Conservation (phyloP, 1,140 invertebrate species). For the Zaprionus ghesquierei region DNA sequence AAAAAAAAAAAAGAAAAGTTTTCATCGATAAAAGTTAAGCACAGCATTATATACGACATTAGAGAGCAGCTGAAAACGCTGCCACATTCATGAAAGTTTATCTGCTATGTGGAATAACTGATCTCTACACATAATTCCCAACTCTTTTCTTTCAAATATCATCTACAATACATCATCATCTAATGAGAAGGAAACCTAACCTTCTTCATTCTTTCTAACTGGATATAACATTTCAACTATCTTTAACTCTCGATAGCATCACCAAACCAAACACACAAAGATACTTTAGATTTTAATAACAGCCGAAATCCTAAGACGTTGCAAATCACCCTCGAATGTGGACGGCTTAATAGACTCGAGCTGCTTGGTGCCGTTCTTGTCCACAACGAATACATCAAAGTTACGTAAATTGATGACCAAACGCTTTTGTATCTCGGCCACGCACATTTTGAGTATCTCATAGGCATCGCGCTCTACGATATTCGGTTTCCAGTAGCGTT, state of each 20-base stretch:
- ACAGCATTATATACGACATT: constrained; percentile 27
- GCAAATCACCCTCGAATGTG: constrained; percentile 60
- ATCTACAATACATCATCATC: not conserved
- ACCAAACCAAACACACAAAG: not conserved
- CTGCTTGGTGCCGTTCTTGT: constrained; percentile 91
- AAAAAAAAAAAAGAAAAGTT: constrained; percentile 31
- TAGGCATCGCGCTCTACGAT: constrained; percentile 91
- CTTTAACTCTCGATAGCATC: not conserved
- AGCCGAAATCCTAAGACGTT: not conserved
- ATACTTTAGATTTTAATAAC: not conserved
- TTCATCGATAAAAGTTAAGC: constrained; percentile 30
- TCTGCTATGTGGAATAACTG: too few relatives aligned
- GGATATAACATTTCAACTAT: not conserved
- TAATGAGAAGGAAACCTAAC: too few relatives aligned
- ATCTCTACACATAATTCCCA: not conserved
- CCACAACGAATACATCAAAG: constrained; percentile 94
- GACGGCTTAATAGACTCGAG: constrained; percentile 86
- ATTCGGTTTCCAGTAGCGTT: constrained; percentile 92
- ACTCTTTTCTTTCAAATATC: not conserved
- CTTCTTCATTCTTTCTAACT: not conserved
- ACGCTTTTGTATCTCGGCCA: constrained; percentile 94
- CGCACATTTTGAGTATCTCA: constrained; percentile 92
- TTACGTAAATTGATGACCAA: constrained; percentile 95
- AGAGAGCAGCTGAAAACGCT: constrained; percentile 11
- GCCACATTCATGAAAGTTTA: not conserved